phyloP scores from a whole-genome alignment of 2,888 invertebrate genomes.

The Chalcosyrphus nemorum region DNA sequence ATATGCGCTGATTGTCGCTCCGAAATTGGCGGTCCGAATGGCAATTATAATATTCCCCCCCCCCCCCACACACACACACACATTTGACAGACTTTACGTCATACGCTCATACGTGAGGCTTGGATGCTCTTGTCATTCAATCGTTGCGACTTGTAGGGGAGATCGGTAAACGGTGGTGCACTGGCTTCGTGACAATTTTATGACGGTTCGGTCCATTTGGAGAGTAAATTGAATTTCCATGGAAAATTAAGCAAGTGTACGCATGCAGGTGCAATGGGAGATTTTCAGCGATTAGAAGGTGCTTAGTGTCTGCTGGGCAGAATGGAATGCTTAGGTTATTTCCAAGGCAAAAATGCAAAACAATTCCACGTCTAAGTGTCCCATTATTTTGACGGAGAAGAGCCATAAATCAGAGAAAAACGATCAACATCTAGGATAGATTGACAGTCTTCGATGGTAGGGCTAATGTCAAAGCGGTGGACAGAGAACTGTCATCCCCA shows the following conservation, averaged over 20 bases:
- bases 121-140: slow-evolving; percentile 51
- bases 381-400: too few relatives aligned
- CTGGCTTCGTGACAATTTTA: slow-evolving; percentile 2
- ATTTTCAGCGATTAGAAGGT: background rate
- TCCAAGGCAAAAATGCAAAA: too few relatives aligned
- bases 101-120: slow-evolving; percentile 25
- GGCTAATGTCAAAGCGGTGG: too few relatives aligned
- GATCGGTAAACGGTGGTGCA: slow-evolving; percentile 21
- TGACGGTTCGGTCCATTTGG: slow-evolving; percentile 51
- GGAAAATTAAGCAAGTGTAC: slow-evolving; percentile 34
- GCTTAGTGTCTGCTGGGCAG: too few relatives aligned
- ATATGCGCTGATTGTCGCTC: slow-evolving; percentile 64
- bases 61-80: slow-evolving; percentile 39
- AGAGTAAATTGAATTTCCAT: slow-evolving; percentile 56
- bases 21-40: slow-evolving; percentile 57
- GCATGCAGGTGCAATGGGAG: slow-evolving; percentile 28
- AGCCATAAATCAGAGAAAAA: too few relatives aligned
- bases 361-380: too few relatives aligned
- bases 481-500: too few relatives aligned
- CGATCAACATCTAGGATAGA: too few relatives aligned
- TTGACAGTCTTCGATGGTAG: too few relatives aligned
- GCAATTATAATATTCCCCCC: too few relatives aligned
- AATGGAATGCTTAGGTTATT: too few relatives aligned
- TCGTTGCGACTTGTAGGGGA: slow-evolving; percentile 34
- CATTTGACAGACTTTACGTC: slow-evolving; percentile 51